Base-by-base conservation (phyloP, 1,140 invertebrate species). In the Caenorhabditis briggsae region DNA sequence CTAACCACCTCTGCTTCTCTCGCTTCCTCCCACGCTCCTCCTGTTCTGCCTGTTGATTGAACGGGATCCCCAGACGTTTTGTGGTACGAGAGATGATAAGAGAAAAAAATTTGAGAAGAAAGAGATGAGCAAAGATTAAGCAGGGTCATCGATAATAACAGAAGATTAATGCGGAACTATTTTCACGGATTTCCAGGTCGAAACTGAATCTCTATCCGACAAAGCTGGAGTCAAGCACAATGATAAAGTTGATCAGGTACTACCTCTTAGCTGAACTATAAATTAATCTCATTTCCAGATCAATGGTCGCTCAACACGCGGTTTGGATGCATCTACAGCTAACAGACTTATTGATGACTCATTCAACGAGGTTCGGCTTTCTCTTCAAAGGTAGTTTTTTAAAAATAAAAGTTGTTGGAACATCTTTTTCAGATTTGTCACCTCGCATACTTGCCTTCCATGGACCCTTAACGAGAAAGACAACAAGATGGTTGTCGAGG, bases 401-500 rank as follows among this genome's bases (percentile, higher is more conserved):
- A 0, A 59, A 59, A 23, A 1, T 1, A n/a, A 59, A 11, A 9
- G 16, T 53, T 53, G 11, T 53, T 53, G 50, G 16, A 53, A 53
- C 9, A 50, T 14, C 6, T 2, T 11, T 82, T 87, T 48, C 58
- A 88, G 88, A 82, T 88, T 82, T 23, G 88, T 88, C 41, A 88
- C 86, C 43, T 84, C 64, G 7, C 86, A 85, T 25, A 83, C 82
- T 14, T 65, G 64, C 14, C 64, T 88, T 9, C 88, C 88, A 43
- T 88, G 88, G 88, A 88, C 86, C 7, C 83, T 88, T 6, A 88
- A 70, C 46, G 88, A 88, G 59, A 88, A 88, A 58, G 88, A 88
- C 55, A 88, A 88, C 74, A 85, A 88, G 50, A 84, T 88, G 48
- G 88, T 88, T 46, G 88, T 88, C 0, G 86, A 88, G 25, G 55